Conservation (phyloP, 1,140 invertebrate species). For the Danaus plexippus region DNA sequence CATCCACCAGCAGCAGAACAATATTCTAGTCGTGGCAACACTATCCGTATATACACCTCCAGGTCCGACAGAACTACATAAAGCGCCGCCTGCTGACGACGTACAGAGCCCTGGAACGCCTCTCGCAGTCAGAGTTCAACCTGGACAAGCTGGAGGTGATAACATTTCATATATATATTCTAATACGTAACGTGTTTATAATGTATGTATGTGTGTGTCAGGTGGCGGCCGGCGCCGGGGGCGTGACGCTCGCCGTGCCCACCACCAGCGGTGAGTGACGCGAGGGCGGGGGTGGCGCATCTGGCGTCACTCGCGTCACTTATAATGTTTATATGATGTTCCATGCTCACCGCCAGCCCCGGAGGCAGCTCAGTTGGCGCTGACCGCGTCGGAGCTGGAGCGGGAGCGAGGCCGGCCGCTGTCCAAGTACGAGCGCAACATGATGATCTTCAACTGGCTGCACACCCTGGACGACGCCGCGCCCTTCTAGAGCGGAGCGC, state of each 20-base stretch:
- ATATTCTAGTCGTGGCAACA: conserved; percentile 78
- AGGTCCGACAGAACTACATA: conserved; percentile 83
- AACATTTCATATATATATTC: background rate
- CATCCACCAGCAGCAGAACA: too few relatives aligned
- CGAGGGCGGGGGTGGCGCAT: too few relatives aligned
- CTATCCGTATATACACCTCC: conserved; percentile 30
- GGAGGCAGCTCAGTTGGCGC: conserved; percentile 64
- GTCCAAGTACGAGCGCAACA: conserved; percentile 90
- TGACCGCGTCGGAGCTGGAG: conserved; percentile 85
- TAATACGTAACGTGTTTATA: background rate
- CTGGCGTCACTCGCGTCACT: too few relatives aligned
- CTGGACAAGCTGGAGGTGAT: conserved; percentile 79
- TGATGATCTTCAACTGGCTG: conserved; percentile 95
- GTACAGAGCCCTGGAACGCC: conserved; percentile 84
- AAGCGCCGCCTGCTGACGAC: conserved; percentile 82
- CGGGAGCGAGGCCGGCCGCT: conserved; percentile 85
- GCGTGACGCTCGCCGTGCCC: conserved; percentile 72
- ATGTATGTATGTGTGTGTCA: conserved; percentile 12
- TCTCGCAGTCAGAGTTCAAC: conserved; percentile 88
- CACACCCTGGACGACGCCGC: conserved; percentile 81
- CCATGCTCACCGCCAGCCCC: conserved; percentile 26
- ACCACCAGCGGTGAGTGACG: conserved; percentile 6
- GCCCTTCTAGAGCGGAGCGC: conserved; percentile 24
- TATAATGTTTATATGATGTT: conserved; percentile 31
- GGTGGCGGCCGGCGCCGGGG: conserved; percentile 54